These are phyloP conservation scores for Gymnodraco acuticeps DNA, from an alignment of 2,797 vertebrate genomes.

Conservation along the genomic window DNA sequence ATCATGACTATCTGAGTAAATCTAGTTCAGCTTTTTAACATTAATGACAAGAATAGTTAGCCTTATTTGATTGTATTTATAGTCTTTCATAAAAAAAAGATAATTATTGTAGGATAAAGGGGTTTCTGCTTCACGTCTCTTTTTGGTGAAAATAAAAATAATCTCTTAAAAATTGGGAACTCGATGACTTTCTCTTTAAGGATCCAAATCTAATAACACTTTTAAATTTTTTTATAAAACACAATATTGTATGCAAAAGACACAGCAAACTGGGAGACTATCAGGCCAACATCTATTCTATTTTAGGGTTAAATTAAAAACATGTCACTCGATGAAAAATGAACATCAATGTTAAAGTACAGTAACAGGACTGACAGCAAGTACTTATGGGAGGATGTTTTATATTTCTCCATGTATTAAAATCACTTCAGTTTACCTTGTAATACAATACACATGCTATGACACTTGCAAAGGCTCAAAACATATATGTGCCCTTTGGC, in stretches of 20 bases:
- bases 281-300: neutral
- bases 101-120: neutral
- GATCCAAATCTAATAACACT: neutral
- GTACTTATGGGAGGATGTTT: neutral
- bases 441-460: slow-evolving; percentile 12
- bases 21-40: neutral
- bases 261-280: neutral
- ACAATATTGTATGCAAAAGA: neutral
- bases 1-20: neutral
- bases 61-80: neutral
- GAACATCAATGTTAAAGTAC: neutral
- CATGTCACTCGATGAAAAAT: slow-evolving; percentile 7
- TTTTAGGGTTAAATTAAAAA: neutral
- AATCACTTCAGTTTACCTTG: slow-evolving; percentile 22
- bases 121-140: neutral
- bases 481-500: slow-evolving; percentile 10
- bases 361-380: neutral
- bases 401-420: neutral
- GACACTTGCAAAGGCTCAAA: slow-evolving; percentile 38
- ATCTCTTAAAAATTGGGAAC: neutral
- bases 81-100: too few species aligned
- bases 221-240: neutral
- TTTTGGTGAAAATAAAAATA: neutral
- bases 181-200: neutral
- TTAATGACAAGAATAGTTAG: slow-evolving; percentile 2